Evolutionary conservation across 2,888 invertebrate species (phyloP), one percentile per base, ranked within the genome.

Genomic region (Trichopoda pennipes): DNA sequence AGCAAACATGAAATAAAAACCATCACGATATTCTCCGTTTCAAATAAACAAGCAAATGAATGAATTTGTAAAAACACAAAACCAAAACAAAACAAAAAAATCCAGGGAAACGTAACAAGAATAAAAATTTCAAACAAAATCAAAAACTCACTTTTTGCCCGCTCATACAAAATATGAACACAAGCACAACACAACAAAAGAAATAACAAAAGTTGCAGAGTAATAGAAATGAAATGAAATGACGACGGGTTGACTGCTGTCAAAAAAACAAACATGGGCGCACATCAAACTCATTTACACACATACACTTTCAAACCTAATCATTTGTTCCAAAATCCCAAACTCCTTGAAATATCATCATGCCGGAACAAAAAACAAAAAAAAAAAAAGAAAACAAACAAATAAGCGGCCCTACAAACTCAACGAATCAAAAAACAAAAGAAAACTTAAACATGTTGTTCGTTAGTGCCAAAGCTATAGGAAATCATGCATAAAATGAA

Each of bases 211-310:
- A 77, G 88, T 89, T 89, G 89, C 87, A 89, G 89, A 89, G 88
- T 72, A 83, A 82, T 80, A 87, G 88, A 88, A 89, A 88, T 88
- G 88, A 89, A 88, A 89, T 90, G 90, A 89, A 88, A 89, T 90
- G 90, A 90, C 90, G 90, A 89, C 90, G 90, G 89, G 89, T 90
- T 90, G 90, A 90, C 90, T 90, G 88, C 88, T 90, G 90, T 90
- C 90, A 90, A 88, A 89, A 87, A 88, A 89, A 89, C 89, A 89
- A 89, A 89, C 89, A 88, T 89, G 88, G 88, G 89, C 89, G 88
- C 88, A 84, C 81, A 84, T 81, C 80, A 82, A 77, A 80, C 55
- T 72, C 63, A 81, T 17, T 51, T 42, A 63, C 28, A 47, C 60
- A 80, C 49, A 72, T 55, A 76, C 73, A 56, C 35, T 77, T 64